Base-by-base conservation (phyloP, 2,888 invertebrate species). In the Acronicta alni region DNA sequence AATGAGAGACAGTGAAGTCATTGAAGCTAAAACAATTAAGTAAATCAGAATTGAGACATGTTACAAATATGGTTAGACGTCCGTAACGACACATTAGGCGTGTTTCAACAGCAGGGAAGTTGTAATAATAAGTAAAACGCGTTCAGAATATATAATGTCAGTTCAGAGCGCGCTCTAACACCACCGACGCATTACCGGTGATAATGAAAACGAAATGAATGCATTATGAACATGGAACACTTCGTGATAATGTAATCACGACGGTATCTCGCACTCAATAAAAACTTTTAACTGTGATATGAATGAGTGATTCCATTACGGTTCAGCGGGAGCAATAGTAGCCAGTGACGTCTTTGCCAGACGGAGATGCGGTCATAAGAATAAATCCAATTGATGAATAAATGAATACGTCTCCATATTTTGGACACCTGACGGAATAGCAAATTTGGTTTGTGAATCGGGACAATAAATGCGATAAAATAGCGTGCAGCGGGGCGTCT, bases 381-480 rank as follows among this genome's bases (percentile, higher is more conserved):
- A 84, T 86, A 82, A 81, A 81, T 83, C 74, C 75, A 65, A 71
- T 75, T 73, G 65, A 73, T 76, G 87, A 81, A 88, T 88, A 87
- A 74, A 86, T 86, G 86, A 85, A 88, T 87, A 80, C 69, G 79
- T 87, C 77, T 83, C 75, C 81, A 86, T 83, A 85, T 82, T 81
- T 84, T 79, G 87, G 83, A 84, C 91, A 91, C 92, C 90, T 92
- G 91, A 91, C 83, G 81, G 86, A 82, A 86, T 84, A 83, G 75
- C 72, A 78, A 82, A 77, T 79, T 72, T 74, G 72, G 82, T 82
- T 83, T 77, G 75, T 80, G 79, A 86, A 84, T 82, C 80, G 81
- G 80, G 78, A 89, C 89, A 86, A 88, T 90, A 89, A 91, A 90
- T 88, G 82, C 85, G 87, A 91, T 90, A 89, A 89, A 89, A 89